Percentiles rank a stretch among this genome's conserved stretches.
Evolutionary conservation across 2,113 vertebrate species (phyloP).

Genomic region (Elephantulus edwardii): DNA sequence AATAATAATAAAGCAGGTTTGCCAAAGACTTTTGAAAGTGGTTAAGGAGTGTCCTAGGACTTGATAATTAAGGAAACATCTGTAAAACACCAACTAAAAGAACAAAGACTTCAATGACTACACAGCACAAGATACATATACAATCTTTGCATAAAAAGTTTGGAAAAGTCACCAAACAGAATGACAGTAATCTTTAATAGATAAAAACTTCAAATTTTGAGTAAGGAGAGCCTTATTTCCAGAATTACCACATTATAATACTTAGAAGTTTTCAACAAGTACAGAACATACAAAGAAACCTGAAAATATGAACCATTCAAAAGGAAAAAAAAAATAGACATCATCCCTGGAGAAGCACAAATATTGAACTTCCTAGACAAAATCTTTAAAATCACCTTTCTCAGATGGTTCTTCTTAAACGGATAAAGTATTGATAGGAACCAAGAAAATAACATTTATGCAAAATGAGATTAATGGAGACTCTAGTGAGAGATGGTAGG

Average conservation of each 20-base stretch:
- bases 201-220: not conserved
- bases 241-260: not conserved
- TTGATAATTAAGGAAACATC: not conserved
- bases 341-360: not conserved
- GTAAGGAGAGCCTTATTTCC: not conserved
- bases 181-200: not conserved
- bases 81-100: not conserved
- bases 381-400: not conserved
- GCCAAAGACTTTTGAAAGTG: not conserved
- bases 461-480: not conserved
- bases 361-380: not conserved
- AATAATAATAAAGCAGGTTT: too few relatives aligned
- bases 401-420: not conserved
- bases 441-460: not conserved
- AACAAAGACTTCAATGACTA: not conserved
- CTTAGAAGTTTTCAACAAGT: not conserved
- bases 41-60: not conserved
- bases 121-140: not conserved
- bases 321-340: not conserved
- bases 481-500: not conserved
- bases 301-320: not conserved
- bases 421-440: not conserved
- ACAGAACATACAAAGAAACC: not conserved
- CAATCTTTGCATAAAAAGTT: not conserved
- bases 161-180: not conserved